phyloP scores from a whole-genome alignment of 2,888 invertebrate genomes.

The Mantis religiosa region DNA sequence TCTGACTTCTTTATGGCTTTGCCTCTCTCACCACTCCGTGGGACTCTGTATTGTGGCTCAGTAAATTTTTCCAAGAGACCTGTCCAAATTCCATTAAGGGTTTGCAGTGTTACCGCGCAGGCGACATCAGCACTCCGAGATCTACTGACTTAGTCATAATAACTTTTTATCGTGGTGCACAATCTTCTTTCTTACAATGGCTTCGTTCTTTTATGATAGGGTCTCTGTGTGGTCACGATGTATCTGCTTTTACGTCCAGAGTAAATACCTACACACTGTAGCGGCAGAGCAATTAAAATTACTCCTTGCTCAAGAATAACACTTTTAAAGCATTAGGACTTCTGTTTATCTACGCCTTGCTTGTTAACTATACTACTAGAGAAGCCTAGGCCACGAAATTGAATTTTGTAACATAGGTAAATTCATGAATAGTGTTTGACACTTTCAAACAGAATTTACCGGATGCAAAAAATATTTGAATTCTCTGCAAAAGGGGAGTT shows the following conservation, averaged over 20 bases:
- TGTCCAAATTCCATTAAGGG: conserved; percentile 13
- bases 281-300: not conserved
- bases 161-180: not conserved
- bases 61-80: not conserved
- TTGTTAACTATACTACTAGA: no score
- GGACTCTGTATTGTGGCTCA: not conserved
- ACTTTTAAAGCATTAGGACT: no score
- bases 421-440: no score
- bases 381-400: no score
- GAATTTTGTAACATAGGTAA: no score
- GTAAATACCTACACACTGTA: not conserved
- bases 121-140: not conserved
- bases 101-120: not conserved
- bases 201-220: not conserved
- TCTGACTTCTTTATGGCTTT: conserved; percentile 8
- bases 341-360: no score
- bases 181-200: not conserved
- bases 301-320: no score
- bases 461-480: no score
- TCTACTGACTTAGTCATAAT: not conserved
- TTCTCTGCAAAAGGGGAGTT: no score
- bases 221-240: not conserved
- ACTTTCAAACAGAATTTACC: no score
- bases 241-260: not conserved
- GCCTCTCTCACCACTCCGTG: not conserved